Evolutionary conservation across 92 coral and sea anemone species (phyloP).

Genomic region (Zoanthus sociatus): DNA sequence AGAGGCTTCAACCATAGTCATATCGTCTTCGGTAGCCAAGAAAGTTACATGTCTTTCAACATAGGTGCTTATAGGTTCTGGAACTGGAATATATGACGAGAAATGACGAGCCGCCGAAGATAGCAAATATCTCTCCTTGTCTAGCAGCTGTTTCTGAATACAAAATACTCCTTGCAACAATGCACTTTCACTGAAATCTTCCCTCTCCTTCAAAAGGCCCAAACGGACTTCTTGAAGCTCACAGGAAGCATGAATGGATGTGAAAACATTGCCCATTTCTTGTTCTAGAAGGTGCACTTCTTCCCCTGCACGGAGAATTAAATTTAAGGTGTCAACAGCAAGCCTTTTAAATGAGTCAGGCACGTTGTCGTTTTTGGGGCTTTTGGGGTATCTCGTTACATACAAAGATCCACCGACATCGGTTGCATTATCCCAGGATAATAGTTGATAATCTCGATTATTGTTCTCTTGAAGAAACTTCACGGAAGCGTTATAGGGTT

Average conservation of each 20-base stretch:
- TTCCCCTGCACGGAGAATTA: constrained; percentile 60
- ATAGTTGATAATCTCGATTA: constrained; percentile 30
- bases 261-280: constrained; percentile 54
- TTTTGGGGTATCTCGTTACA: constrained; percentile 13
- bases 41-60: constrained; percentile 3
- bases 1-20: constrained; percentile 15
- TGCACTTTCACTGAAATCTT: not conserved
- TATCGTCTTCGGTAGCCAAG: constrained; percentile 4
- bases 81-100: not conserved
- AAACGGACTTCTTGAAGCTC: constrained; percentile 18
- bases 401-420: constrained; percentile 56
- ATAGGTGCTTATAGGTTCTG: not conserved
- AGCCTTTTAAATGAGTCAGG: constrained; percentile 59
- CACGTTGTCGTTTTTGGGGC: constrained; percentile 33
- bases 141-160: constrained; percentile 1
- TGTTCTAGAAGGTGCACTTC: constrained; percentile 48
- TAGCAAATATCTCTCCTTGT: constrained; percentile 13
- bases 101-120: not conserved
- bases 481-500: constrained; percentile 64
- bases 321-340: constrained; percentile 60
- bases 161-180: constrained; percentile 4
- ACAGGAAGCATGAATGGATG: not conserved
- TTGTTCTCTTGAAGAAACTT: constrained; percentile 59
- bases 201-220: constrained; percentile 14
- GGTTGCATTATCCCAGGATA: constrained; percentile 69